These are phyloP conservation scores for Trialeurodes vaporariorum DNA, from an alignment of 1,140 invertebrate species.

Conservation along the genomic window DNA sequence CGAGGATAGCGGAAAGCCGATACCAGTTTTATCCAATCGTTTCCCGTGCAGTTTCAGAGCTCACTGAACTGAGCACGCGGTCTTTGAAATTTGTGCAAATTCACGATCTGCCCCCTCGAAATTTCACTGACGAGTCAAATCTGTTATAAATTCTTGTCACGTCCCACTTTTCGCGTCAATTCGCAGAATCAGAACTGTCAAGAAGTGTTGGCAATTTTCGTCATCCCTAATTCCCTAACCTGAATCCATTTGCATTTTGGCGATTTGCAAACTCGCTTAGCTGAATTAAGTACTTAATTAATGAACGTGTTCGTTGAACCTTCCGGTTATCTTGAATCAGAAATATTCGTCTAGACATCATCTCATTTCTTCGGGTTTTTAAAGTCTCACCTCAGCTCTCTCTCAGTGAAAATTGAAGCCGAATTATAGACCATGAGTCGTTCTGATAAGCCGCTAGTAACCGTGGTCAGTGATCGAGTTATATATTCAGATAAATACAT, in stretches of 20 bases:
- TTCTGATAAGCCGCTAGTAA: background rate
- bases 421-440: background rate
- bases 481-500: background rate
- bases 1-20: too few species aligned
- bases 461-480: background rate
- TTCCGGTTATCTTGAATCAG: too few species aligned
- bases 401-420: background rate
- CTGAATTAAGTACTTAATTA: background rate
- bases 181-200: background rate
- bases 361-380: background rate
- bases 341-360: too few species aligned
- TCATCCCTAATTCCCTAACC: too few species aligned
- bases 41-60: too few species aligned
- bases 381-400: background rate
- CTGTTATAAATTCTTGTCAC: background rate
- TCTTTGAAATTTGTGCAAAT: too few species aligned
- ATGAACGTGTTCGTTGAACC: too few species aligned
- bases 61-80: too few species aligned
- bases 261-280: background rate
- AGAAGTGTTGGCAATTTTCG: background rate
- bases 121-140: too few species aligned
- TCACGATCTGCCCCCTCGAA: too few species aligned
- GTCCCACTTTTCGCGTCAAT: background rate
- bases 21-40: too few species aligned
- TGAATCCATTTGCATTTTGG: background rate